Base-by-base conservation (phyloP, 1,140 invertebrate genomes). In the Aphaenogaster ashmeadi region DNA sequence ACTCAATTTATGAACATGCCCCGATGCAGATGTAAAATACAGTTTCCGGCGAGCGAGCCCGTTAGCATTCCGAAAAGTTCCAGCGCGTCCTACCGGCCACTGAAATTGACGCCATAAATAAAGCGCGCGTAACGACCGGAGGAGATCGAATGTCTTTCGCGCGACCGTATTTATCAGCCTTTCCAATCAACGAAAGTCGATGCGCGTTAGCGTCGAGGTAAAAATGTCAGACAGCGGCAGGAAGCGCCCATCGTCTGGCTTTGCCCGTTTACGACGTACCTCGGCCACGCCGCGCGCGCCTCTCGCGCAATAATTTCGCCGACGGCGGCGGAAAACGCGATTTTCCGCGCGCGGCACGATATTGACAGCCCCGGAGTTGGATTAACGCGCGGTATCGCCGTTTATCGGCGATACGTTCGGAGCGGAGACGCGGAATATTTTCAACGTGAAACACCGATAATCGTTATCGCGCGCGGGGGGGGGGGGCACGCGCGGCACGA, bases 391-490 rank as follows among this genome's bases (percentile, higher is more conserved):
- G 33, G 36, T 58, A 81, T 47, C 80, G 67, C 69, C 54, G 69
- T 33, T 67, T 62, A 83, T 83, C 54, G 33, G 41, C 69, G 54
- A 74, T 75, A 38, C 52, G 6, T 47, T 81, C 4, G 44, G n/a
- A 60, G 38, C 38, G 56, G 15, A 18, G 11, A 33, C 7, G 36
- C 3, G 47, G 72, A 91, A 89, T 90, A 84, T 66, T 83, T 89
- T 7, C 0, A 86, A 90, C 67, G 47, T 89, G 89, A 89, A 77
- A 58, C 78, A 89, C 66, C 87, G 80, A 89, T 89, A 89, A 88
- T 88, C 47, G 38, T 90, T 92, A 88, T 92, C 84, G 44, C 52
- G 62, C 47, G 62, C 52, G 33, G 54, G 6, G 52, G 44, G 15
- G 33, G 54, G 6, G 52, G 44, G 15, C 44, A 47, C 11, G 18